Conservation (phyloP, 1,140 invertebrate genomes). For the Asobara japonica region DNA sequence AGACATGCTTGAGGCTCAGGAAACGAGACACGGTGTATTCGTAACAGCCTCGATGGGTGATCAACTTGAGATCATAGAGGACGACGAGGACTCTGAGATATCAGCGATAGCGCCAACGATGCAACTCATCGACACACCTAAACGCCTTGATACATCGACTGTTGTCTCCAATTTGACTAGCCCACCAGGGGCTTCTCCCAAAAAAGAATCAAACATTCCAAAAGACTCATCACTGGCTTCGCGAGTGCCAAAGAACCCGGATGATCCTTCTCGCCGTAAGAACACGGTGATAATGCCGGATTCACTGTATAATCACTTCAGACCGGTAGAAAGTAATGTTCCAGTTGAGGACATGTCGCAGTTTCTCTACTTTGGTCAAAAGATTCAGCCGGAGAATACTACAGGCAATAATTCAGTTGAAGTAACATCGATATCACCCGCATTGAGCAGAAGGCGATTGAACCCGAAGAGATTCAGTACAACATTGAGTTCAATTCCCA, state of each 20-base stretch:
- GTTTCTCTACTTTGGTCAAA: constrained; percentile 77
- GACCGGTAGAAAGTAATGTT: constrained; percentile 71
- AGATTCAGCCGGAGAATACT: constrained; percentile 61
- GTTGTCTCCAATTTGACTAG: background rate
- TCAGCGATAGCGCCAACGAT: background rate
- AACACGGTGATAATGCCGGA: constrained; percentile 68
- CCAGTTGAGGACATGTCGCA: constrained; percentile 75
- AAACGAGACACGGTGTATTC: constrained; percentile 50
- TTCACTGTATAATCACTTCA: constrained; percentile 72
- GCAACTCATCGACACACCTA: background rate
- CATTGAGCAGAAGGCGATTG: constrained; percentile 48
- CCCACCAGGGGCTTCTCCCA: background rate
- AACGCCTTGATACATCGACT: background rate
- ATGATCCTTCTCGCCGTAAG: constrained; percentile 48
- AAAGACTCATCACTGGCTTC: constrained; percentile 2
- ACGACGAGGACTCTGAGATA: constrained; percentile 20
- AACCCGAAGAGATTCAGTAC: constrained; percentile 48
- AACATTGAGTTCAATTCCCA: constrained; percentile 39
- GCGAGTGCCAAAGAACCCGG: constrained; percentile 39
- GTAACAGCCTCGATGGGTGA: constrained; percentile 40
- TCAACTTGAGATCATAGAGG: constrained; percentile 4
- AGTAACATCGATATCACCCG: constrained; percentile 42
- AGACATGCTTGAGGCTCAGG: constrained; percentile 54
- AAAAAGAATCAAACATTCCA: background rate
- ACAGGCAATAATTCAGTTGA: constrained; percentile 43